Base-by-base conservation (phyloP, 2,113 vertebrate species). In the Poecilia latipinna region DNA sequence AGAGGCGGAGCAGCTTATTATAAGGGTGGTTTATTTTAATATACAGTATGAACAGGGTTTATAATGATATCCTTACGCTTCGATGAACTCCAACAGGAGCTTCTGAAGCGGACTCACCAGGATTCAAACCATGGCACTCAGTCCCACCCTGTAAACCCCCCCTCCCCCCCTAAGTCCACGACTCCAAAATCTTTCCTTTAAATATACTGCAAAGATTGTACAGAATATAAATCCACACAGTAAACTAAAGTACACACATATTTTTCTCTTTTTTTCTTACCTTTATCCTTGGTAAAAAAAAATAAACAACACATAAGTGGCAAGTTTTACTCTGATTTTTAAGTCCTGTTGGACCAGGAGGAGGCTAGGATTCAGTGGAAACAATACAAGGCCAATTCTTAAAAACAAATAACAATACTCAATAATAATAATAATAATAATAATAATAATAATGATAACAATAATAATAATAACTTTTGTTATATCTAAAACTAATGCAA, bases 31-130 rank as follows among this genome's bases (percentile, higher is more conserved):
- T 93, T 93, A 93, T 93, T 93, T 88, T 80, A 81, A 75, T 92
- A 84, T 92, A 93, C 88, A 93, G 82, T 91, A 91, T 92, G 88
- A 92, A 89, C 89, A 92, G 82, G 89, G 82, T 88, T 82, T 89
- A 86, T 86, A 87, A 86, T 70, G 72, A 86, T 88, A 86, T 80
- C 73, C 82, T 75, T 87, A 57, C 73, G 63, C 82, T 81, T 74
- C 61, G 13, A 68, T 70, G 35, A 65, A 82, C 71, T 75, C 70
- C 69, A 4, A 6, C 22, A 26, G 65, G 68, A 76, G 63, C 39
- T 28, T 61, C 2, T 35, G 80, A 82, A 71, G 76, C 68, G 70
- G 79, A 88, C 85, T 79, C 75, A 77, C 66, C 78, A 62, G 81
- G 72, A 83, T 76, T 67, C 57, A 26, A 80, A 76, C 69, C 68